Base-by-base conservation (phyloP, 2,888 invertebrate species). In the Hemithea aestivaria region DNA sequence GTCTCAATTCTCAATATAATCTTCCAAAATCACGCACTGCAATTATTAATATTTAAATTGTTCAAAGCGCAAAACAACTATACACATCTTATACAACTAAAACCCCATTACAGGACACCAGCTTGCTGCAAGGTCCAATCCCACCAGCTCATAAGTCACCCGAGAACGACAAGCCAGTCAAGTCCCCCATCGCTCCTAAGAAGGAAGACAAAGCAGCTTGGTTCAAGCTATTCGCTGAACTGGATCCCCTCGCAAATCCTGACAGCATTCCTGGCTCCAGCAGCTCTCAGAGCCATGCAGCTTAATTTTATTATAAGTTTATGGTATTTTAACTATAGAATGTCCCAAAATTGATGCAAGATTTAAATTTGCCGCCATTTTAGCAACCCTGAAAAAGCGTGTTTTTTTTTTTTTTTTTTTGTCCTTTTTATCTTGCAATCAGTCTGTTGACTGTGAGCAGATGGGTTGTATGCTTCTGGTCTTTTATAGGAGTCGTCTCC, bases 211-310 rank as follows among this genome's bases (percentile, higher is more conserved):
- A 83, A 60, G 81, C 85, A 2, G 87, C 88, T 9, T 98, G 97
- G 97, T 92, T 96, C 67, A 95, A 95, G 75, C 84, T 97, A 35
- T 97, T 98, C 84, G 95, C 97, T 23, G 97, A 97, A 75, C 79
- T 98, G 40, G 97, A 98, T 83, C 97, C 97, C 0, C 84, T 97
- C 21, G 91, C 96, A 7, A 96, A 96, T 82, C 95, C 96, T 24
- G 94, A 96, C 27, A 84, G 69, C 31, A 66, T 89, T 10, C 79
- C 71, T 9, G 84, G 87, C 3, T 63, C 74, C 6, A 83, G 84
- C 39, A 66, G 60, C n/a, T 79, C 75, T 40, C 87, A 88, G 24
- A 88, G 88, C 51, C 88, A 88, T 63, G 83, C 88, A 24, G 88
- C 88, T 56, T 89, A 79, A 63, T 12, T 24, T 27, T 2, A 1